Evolutionary conservation across 1,140 invertebrate genomes (phyloP).

Genomic region (Trachymyrmex cornetzi): DNA sequence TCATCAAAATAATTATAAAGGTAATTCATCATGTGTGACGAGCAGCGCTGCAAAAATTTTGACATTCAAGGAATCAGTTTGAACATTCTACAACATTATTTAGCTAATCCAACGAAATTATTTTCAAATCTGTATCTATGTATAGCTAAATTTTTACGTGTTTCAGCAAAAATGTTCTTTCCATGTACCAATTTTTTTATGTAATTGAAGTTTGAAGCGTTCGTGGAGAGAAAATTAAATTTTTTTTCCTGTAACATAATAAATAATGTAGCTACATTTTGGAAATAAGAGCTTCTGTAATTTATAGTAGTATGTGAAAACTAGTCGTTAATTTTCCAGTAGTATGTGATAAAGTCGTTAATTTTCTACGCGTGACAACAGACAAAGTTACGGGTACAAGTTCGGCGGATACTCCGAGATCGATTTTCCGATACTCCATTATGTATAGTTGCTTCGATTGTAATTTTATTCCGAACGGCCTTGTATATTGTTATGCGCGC

Average conservation of each 20-base stretch:
- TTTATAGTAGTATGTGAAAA: background rate
- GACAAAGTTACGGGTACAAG: constrained; percentile 14
- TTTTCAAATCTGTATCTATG: too few relatives aligned
- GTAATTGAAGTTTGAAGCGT: too few relatives aligned
- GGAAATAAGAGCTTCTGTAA: background rate
- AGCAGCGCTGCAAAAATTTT: too few relatives aligned
- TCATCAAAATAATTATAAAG: too few relatives aligned
- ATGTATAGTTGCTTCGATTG: constrained; percentile 40
- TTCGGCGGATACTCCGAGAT: constrained; percentile 32
- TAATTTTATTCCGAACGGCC: constrained; percentile 58
- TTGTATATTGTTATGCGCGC: constrained; percentile 47
- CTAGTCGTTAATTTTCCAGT: background rate
- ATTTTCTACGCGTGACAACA: constrained; percentile 29
- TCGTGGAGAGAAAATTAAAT: too few relatives aligned
- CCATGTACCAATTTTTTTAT: too few relatives aligned
- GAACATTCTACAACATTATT: too few relatives aligned
- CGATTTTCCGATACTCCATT: constrained; percentile 52
- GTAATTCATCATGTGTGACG: too few relatives aligned
- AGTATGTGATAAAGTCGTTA: constrained; percentile 17
- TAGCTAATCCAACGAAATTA: too few relatives aligned
- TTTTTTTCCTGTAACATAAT: background rate
- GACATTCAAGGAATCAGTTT: too few relatives aligned
- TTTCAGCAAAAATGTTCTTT: too few relatives aligned
- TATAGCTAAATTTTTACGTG: too few relatives aligned
- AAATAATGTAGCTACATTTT: background rate